Evolutionary conservation across 2,797 vertebrate genomes (phyloP).

Genomic region (Sandelia bainsii): DNA sequence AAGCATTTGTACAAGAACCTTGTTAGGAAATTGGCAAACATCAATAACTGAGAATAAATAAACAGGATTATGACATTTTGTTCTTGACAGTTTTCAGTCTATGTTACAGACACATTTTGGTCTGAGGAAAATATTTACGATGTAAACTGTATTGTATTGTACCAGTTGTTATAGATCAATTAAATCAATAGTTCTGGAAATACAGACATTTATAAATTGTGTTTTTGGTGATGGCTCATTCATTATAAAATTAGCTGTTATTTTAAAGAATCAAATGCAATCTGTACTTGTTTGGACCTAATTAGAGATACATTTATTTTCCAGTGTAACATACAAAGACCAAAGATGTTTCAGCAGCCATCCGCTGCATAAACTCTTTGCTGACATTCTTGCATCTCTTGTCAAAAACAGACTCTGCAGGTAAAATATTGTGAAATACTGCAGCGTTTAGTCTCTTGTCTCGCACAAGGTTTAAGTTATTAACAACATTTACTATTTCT

Average conservation of each 20-base stretch:
- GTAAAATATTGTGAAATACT: slow-evolving; percentile 64
- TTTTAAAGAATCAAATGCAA: neutral
- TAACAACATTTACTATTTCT: neutral
- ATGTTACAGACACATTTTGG: too few species aligned
- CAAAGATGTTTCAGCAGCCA: slow-evolving; percentile 90
- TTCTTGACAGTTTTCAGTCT: too few species aligned
- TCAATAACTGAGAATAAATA: too few species aligned
- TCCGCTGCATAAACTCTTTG: slow-evolving; percentile 85
- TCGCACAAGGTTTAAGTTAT: rapidly evolving
- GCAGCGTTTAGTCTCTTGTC: neutral
- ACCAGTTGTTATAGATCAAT: too few species aligned
- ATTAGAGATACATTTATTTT: slow-evolving; percentile 11
- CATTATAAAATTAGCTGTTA: neutral
- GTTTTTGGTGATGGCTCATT: neutral
- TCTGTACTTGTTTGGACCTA: neutral
- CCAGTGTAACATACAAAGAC: slow-evolving; percentile 88
- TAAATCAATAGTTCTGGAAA: neutral
- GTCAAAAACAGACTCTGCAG: slow-evolving; percentile 91
- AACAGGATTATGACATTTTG: too few species aligned
- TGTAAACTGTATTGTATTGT: too few species aligned
- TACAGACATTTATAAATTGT: neutral
- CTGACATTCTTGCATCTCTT: slow-evolving; percentile 86
- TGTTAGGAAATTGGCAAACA: too few species aligned
- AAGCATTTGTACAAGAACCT: too few species aligned
- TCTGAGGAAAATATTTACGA: too few species aligned